Base-by-base conservation (phyloP, 2,797 vertebrate genomes). In the Macropus fuliginosus region DNA sequence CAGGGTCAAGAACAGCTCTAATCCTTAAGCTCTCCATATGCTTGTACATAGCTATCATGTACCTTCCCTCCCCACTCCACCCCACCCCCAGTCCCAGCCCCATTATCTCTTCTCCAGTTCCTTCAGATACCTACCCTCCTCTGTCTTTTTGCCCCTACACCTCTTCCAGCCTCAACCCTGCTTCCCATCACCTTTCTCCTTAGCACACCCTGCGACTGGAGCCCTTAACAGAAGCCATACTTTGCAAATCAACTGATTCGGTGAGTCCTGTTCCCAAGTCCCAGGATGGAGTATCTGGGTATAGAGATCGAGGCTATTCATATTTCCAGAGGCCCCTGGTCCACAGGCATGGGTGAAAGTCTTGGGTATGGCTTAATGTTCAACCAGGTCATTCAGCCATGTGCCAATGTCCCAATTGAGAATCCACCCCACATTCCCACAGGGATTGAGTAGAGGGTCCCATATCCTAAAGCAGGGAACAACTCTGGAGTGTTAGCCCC, bases 191-290 rank as follows among this genome's bases (percentile, higher is more conserved):
- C 90, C 59, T 55, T 0, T 91, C 54, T 93, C 94, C 5, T 27
- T 93, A 18, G 56, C 0, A 0, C 92, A 93, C 90, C 8, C 99
- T 99, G 0, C 99, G 99, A 95, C 97, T 99, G 98, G 99, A 99
- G 98, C 99, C 99, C 0, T 97, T 99, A 92, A 99, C 99, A 91
- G 99, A 99, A 96, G 99, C 99, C 87, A 98, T 98, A 0, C 95
- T 99, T 97, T 97, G 98, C 98, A 98, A 99, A 55, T 99, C 98
- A 89, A 98, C 99, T 95, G 98, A 98, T 55, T 99, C 99, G 94
- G 99, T 99, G 97, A 99, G 99, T 99, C 21, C 54, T 56, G 56
- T 8, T 50, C 0, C 0, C 0, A 14, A 90, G 87, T 74, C 31
- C 46, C 8, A 0, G 10, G 2, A 3, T 54, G 92, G 54, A 46